These are phyloP conservation scores for Bhutanitis thaidina DNA, from an alignment of 2,888 invertebrate species.

Conservation along the genomic window DNA sequence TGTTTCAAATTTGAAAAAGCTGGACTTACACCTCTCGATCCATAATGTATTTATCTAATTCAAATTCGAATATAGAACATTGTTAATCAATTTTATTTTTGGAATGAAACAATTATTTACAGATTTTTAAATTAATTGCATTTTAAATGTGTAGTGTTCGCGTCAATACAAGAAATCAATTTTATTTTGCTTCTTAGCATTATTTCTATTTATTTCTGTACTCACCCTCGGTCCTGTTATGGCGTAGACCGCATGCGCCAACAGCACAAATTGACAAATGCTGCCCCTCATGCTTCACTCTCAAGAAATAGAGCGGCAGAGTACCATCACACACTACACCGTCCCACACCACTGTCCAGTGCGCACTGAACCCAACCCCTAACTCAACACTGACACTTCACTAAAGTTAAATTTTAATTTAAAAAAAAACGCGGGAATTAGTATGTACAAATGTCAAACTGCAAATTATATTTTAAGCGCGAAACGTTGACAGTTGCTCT, in stretches of 20 bases:
- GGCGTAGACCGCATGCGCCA: constrained; percentile 73
- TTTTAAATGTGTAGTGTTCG: no score
- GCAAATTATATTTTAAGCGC: constrained; percentile 22
- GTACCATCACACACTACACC: constrained; percentile 66
- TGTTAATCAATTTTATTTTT: no score
- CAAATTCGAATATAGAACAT: no score
- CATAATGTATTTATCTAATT: no score
- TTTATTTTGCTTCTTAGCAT: no score
- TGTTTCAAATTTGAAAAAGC: no score
- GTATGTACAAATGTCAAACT: constrained; percentile 30
- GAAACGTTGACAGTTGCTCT: constrained; percentile 32
- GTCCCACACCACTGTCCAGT: constrained; percentile 46
- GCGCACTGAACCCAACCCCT: constrained; percentile 43
- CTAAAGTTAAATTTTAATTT: constrained; percentile 26
- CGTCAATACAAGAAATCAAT: no score
- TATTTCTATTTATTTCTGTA: no score
- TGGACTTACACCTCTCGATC: no score
- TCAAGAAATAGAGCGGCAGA: constrained; percentile 63
- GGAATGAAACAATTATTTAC: no score
- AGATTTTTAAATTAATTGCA: no score
- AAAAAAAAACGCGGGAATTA: constrained; percentile 32
- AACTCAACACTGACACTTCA: constrained; percentile 35
- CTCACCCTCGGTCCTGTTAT: constrained; percentile 74
- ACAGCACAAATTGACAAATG: constrained; percentile 60
- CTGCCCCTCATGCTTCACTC: constrained; percentile 72